phyloP scores from a whole-genome alignment of 2,113 vertebrate genomes.

The Neopipo cinnamomea region DNA sequence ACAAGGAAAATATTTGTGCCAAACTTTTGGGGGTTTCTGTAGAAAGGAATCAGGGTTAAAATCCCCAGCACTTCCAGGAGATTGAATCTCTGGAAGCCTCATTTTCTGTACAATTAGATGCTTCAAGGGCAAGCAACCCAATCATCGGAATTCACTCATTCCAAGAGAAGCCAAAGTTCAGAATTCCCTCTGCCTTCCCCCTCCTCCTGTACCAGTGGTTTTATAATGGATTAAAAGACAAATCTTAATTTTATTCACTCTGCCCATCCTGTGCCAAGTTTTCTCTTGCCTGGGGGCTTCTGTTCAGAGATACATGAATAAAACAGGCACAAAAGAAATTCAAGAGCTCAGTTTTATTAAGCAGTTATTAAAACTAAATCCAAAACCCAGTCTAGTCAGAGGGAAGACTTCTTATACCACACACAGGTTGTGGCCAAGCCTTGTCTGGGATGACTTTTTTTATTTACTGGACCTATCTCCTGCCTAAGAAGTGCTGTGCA shows the following conservation, averaged over 20 bases:
- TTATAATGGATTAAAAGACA: background rate
- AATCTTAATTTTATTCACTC: background rate
- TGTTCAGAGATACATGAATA: background rate
- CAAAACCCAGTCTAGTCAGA: background rate
- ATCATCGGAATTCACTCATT: background rate
- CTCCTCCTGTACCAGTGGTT: background rate
- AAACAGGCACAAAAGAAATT: background rate
- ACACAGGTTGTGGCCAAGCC: background rate
- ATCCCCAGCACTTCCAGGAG: background rate
- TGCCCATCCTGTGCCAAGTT: background rate
- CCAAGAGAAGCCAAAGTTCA: background rate
- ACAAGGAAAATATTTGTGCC: background rate
- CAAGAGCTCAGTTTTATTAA: background rate
- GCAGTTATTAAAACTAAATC: background rate
- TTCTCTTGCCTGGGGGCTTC: background rate
- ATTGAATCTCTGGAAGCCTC: background rate
- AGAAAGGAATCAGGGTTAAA: background rate
- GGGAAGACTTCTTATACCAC: background rate
- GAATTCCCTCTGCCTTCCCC: background rate
- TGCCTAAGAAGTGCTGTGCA: background rate
- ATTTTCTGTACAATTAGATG: background rate
- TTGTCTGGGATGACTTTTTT: background rate
- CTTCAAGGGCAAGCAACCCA: background rate
- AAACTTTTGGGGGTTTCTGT: background rate
- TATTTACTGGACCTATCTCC: background rate